phyloP scores from a whole-genome alignment of 2,888 invertebrate genomes.

The Agonum fuliginosum region DNA sequence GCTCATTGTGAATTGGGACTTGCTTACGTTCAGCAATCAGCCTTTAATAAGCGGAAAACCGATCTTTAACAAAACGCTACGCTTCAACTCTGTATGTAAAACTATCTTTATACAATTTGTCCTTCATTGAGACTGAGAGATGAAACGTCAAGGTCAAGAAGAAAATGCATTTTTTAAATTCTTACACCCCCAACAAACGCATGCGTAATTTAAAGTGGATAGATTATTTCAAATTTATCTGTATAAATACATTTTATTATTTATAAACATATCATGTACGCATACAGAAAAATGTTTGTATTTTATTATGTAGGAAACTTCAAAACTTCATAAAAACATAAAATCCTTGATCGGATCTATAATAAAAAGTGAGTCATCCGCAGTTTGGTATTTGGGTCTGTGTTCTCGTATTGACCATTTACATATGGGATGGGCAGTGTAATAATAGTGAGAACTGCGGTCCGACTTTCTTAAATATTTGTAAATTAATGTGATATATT shows the following conservation, averaged over 20 bases:
- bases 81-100: too few species aligned
- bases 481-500: slow-evolving; percentile 13
- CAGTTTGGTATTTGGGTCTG: not conserved
- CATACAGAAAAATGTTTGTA: too few species aligned
- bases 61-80: too few species aligned
- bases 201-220: not conserved
- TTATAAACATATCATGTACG: too few species aligned
- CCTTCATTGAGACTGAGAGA: too few species aligned
- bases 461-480: not conserved
- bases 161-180: not conserved
- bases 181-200: not conserved
- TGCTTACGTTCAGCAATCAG: too few species aligned
- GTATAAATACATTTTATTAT: too few species aligned
- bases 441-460: not conserved
- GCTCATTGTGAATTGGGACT: too few species aligned
- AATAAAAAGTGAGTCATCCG: slow-evolving; percentile 14
- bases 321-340: not conserved
- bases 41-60: too few species aligned
- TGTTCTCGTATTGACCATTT: slow-evolving; percentile 16
- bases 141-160: too few species aligned
- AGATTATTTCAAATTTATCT: not conserved
- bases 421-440: slow-evolving; percentile 19
- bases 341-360: not conserved
- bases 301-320: not conserved
- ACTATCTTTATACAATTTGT: not conserved